phyloP scores from a whole-genome alignment of 1,140 invertebrate genomes.

The Teleopsis dalmanni region DNA sequence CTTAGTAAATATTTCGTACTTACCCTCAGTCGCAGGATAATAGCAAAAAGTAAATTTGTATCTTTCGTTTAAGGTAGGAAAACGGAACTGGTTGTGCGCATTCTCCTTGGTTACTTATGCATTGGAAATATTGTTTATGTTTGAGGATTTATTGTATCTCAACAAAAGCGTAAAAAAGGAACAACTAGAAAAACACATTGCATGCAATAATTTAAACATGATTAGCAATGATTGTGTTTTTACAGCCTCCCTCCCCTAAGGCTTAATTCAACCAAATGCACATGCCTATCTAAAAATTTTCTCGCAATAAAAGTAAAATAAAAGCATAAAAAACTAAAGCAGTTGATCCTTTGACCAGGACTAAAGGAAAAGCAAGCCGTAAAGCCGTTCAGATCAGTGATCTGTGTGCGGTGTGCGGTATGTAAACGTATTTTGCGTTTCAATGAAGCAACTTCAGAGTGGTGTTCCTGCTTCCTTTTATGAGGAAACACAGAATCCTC shows the following conservation, averaged over 20 bases:
- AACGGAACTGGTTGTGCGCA: slow-evolving; percentile 31
- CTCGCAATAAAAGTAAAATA: not conserved
- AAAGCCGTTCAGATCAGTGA: too few species aligned
- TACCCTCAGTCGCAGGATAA: not conserved
- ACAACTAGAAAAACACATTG: slow-evolving; percentile 5
- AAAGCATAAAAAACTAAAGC: slow-evolving; percentile 6
- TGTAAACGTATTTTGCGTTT: too few species aligned
- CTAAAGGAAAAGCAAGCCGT: too few species aligned
- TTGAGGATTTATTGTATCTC: slow-evolving; percentile 8
- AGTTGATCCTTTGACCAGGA: slow-evolving; percentile 7
- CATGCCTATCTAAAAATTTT: not conserved
- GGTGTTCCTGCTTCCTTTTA: too few species aligned
- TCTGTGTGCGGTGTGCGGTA: too few species aligned
- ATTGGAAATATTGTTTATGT: slow-evolving; percentile 4
- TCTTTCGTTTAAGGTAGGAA: too few species aligned
- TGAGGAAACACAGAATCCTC: too few species aligned
- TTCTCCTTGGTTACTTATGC: slow-evolving; percentile 21
- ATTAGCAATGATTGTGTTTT: slow-evolving; percentile 42
- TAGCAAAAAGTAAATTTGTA: not conserved
- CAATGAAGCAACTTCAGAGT: too few species aligned
- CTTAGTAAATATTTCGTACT: not conserved
- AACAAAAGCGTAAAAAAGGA: too few species aligned
- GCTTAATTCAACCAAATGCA: slow-evolving; percentile 10
- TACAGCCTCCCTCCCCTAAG: slow-evolving; percentile 30
- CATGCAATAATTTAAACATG: slow-evolving; percentile 44